phyloP scores from a whole-genome alignment of 2,113 vertebrate species.

The Camelus bactrianus region DNA sequence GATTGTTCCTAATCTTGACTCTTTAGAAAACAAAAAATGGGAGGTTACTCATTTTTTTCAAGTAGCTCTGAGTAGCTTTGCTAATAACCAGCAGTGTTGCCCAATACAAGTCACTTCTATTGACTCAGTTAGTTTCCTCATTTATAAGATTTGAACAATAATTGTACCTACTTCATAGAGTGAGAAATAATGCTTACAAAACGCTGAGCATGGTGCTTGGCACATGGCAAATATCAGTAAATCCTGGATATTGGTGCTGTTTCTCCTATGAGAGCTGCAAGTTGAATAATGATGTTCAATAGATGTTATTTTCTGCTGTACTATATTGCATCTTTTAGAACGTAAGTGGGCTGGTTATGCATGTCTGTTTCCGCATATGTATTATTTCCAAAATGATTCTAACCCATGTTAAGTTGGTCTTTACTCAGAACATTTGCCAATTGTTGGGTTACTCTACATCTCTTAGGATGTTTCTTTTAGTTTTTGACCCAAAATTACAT shows the following conservation, averaged over 20 bases:
- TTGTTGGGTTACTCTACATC: not conserved
- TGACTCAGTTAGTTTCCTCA: not conserved
- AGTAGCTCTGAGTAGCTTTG: not conserved
- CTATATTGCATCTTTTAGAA: conserved; percentile 28
- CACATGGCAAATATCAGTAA: conserved; percentile 52
- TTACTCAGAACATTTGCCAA: conserved; percentile 8
- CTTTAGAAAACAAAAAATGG: not conserved
- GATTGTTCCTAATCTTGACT: not conserved
- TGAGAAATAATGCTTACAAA: conserved; percentile 55
- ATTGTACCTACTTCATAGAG: not conserved
- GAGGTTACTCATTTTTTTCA: not conserved
- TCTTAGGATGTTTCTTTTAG: not conserved
- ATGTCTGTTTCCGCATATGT: not conserved
- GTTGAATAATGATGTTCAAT: conserved; percentile 48
- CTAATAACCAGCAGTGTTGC: not conserved
- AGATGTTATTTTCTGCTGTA: conserved; percentile 41
- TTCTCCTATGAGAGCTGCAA: conserved; percentile 2
- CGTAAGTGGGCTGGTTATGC: not conserved
- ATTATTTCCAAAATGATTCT: conserved; percentile 21
- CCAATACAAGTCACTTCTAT: not conserved
- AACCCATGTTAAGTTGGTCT: not conserved
- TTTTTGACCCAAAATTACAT: not conserved
- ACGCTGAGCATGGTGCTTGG: not conserved
- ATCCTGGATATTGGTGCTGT: not conserved
- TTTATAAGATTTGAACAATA: conserved; percentile 48